Base-by-base conservation (phyloP, 2,797 vertebrate species). In the Chelon labrosus region DNA sequence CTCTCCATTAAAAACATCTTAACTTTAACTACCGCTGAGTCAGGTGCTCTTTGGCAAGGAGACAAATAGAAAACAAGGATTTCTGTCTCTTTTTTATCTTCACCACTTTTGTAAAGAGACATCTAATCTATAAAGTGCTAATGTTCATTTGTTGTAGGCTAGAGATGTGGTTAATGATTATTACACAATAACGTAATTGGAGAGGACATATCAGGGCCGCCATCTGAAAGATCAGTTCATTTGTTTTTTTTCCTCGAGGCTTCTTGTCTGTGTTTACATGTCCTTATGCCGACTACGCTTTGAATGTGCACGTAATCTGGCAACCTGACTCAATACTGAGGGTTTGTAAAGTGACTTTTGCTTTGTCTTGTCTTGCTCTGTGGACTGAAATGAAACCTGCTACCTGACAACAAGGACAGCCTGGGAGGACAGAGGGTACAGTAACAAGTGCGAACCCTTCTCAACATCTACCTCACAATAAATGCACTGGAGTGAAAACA, bases 241-340 rank as follows among this genome's bases (percentile, higher is more conserved):
- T 27, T 54, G 25, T 54, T 54, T 19, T 59, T 53, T 27, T 7
- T 25, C 44, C 27, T 50, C 38, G 19, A 35, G 20, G 61, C n/a
- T 57, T 54, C 4, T 17, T 51, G 16, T 39, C 38, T 8, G 55
- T 2, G n/a, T 5, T 10, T 3, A 10, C 17, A 2, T 59, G 12
- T 46, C 10, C 22, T 67, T 3, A 12, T 75, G 75, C 70, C 65
- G 55, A 77, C 66, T 25, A 22, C 77, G 66, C 51, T 46, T 16
- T 19, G 10, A 54, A 14, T 8, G 57, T 14, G 10, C 50, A 20
- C 3, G 3, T 19, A 49, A 25, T 13, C 10, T 27, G 22, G 65
- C 9, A 62, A 20, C 19, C 56, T 58, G 22, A 35, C 22, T 35
- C n/a, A 25, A 57, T 17, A 38, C 55, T 61, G 17, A 53, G 10